These are phyloP conservation scores for Cryptoprocta ferox DNA, from an alignment of 2,797 vertebrate species.

Conservation along the genomic window DNA sequence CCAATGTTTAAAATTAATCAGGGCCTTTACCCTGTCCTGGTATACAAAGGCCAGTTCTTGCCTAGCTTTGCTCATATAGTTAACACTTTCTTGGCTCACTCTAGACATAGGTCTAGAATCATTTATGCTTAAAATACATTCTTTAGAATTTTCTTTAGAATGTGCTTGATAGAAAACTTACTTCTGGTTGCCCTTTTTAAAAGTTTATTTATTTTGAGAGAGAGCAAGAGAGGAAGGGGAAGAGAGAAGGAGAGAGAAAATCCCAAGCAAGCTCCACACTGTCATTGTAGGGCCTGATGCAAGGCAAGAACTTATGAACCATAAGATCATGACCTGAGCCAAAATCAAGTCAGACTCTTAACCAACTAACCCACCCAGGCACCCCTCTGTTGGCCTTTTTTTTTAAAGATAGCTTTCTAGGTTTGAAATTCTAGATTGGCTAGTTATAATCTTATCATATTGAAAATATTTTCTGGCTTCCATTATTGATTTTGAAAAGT, in stretches of 20 bases:
- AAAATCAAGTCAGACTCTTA: too few relatives aligned
- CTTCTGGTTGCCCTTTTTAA: background rate
- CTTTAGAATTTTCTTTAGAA: background rate
- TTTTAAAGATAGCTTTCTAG: background rate
- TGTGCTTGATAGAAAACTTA: background rate
- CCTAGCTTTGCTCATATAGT: background rate
- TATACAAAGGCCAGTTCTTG: background rate
- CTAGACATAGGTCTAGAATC: background rate
- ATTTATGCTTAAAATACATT: background rate
- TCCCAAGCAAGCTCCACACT: too few relatives aligned
- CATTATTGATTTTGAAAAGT: conserved; percentile 21
- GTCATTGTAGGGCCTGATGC: too few relatives aligned
- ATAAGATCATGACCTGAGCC: too few relatives aligned
- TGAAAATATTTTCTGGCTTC: conserved; percentile 20
- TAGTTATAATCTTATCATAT: conserved; percentile 15
- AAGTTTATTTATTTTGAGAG: too few relatives aligned
- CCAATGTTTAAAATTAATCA: background rate
- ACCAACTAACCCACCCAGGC: too few relatives aligned
- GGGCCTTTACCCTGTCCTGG: background rate
- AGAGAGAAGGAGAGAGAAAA: too few relatives aligned
- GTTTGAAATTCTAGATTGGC: conserved; percentile 35
- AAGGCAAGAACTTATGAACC: too few relatives aligned
- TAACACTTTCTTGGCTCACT: background rate
- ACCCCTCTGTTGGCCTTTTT: background rate
- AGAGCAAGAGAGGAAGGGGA: too few relatives aligned